phyloP scores from a whole-genome alignment of 2,888 invertebrate species.

The Brachylomia viminalis region DNA sequence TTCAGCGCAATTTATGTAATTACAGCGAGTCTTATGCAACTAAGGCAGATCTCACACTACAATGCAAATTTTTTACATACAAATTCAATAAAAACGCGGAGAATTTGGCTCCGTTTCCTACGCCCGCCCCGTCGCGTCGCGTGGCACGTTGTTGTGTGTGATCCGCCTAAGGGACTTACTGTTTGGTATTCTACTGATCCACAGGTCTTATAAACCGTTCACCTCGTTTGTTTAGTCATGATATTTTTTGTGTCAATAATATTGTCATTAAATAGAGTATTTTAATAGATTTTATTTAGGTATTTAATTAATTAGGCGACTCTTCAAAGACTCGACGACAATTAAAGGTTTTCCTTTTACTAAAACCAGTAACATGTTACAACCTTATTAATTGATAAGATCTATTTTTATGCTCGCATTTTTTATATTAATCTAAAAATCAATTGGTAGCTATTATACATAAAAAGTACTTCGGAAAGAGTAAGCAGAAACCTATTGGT shows the following conservation, averaged over 20 bases:
- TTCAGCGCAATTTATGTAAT: conserved; percentile 1
- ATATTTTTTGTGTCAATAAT: background rate
- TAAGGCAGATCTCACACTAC: too few species aligned
- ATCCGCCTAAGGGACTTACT: background rate
- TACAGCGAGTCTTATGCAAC: background rate
- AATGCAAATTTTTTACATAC: too few species aligned
- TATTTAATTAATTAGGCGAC: background rate
- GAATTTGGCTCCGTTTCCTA: too few species aligned
- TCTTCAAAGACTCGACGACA: too few species aligned
- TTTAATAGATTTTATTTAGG: background rate
- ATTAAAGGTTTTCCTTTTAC: background rate
- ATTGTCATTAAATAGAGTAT: background rate
- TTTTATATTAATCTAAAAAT: background rate
- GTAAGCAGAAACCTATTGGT: background rate
- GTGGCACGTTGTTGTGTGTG: too few species aligned
- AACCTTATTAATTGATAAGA: background rate
- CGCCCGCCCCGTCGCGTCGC: too few species aligned
- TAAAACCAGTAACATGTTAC: background rate
- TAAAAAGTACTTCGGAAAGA: background rate
- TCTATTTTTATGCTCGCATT: background rate
- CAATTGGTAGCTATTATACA: background rate
- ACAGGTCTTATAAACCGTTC: background rate
- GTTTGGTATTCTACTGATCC: background rate
- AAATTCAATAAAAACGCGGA: too few species aligned
- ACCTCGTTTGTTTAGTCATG: background rate